Conservation (phyloP, 2,888 invertebrate species). For the Clunio marinus region DNA sequence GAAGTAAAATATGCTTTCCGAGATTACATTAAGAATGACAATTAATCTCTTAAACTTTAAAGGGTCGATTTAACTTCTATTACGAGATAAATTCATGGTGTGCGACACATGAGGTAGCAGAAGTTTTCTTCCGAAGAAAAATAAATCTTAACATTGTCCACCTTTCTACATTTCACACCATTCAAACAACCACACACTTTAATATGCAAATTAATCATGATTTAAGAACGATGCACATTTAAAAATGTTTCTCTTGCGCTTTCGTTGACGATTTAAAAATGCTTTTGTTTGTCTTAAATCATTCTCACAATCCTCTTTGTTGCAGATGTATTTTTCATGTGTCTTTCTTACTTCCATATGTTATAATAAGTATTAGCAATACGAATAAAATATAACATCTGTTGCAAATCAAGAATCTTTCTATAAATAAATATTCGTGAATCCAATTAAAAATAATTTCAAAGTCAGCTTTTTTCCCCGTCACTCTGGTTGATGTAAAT, state of each 20-base stretch:
- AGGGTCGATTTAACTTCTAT: not conserved
- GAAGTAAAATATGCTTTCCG: conserved; percentile 2
- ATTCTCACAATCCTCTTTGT: no score
- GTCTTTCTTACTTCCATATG: no score
- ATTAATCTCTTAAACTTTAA: not conserved
- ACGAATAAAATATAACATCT: no score
- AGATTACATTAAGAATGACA: conserved; percentile 9
- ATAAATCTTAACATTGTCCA: conserved; percentile 21
- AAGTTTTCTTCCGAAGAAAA: not conserved
- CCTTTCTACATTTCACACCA: not conserved
- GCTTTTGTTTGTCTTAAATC: no score
- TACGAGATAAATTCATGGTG: not conserved
- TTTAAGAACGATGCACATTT: conserved; percentile 25
- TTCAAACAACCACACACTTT: not conserved
- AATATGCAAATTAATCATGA: conserved; percentile 35
- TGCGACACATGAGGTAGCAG: not conserved
- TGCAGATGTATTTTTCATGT: no score
- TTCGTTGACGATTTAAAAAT: not conserved
- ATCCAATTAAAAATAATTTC: no score
- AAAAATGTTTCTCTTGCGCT: not conserved
- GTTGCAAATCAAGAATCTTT: no score
- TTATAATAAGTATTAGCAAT: no score
- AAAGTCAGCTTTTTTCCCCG: no score
- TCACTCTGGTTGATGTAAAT: no score
- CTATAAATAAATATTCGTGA: no score